Evolutionary conservation across 1,140 invertebrate species (phyloP).

Genomic region (Drosophila paulistorum): DNA sequence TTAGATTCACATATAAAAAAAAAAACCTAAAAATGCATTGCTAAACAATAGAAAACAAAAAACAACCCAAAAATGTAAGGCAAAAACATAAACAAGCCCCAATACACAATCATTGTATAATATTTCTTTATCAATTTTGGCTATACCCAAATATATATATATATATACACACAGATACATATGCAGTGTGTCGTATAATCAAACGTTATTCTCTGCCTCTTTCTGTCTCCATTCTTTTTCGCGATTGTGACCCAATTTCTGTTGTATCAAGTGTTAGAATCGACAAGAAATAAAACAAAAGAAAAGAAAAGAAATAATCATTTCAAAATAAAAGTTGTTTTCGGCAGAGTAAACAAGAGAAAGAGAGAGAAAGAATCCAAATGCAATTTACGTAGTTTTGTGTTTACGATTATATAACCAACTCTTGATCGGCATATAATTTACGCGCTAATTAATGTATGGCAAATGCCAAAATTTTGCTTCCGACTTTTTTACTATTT

Average conservation of each 20-base stretch:
- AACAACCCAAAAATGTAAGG: background rate
- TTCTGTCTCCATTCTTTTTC: conserved; percentile 40
- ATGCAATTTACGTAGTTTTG: conserved; percentile 54
- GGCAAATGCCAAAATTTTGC: background rate
- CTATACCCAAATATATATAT: conserved; percentile 15
- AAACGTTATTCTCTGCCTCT: background rate
- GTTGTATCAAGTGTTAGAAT: conserved; percentile 72
- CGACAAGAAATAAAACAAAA: conserved; percentile 23
- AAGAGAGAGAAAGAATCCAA: background rate
- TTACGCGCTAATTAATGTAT: conserved; percentile 34
- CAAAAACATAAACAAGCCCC: conserved; percentile 64
- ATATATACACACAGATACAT: conserved; percentile 20
- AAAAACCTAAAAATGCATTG: background rate
- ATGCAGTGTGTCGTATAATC: conserved; percentile 13
- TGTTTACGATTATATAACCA: conserved; percentile 45
- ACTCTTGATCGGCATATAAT: background rate
- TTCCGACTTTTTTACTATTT: background rate
- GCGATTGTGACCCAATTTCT: conserved; percentile 72
- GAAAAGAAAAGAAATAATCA: conserved; percentile 26
- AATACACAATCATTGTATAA: conserved; percentile 21
- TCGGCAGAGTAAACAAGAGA: conserved; percentile 38
- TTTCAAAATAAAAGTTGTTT: conserved; percentile 29
- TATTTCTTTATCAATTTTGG: conserved; percentile 54
- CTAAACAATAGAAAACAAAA: background rate
- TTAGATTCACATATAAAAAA: background rate